Base-by-base conservation (phyloP, 2,888 invertebrate genomes). In the Trissoscelio sp. region DNA sequence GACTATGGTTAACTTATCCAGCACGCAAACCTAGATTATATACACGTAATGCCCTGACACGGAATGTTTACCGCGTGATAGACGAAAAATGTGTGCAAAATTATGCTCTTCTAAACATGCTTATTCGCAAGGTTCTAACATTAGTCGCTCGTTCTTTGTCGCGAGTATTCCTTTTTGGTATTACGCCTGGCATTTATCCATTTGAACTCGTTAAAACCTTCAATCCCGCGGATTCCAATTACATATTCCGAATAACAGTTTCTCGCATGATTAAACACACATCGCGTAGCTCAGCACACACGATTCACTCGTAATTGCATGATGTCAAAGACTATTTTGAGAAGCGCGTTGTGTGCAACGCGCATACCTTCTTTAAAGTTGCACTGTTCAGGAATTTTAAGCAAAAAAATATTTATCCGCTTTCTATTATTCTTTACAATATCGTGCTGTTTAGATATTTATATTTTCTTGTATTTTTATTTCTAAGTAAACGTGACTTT, bases 311-410 rank as follows among this genome's bases (percentile, higher is more conserved):
- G 24, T 70, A 70, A 70, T 46, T 57, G 69, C 34, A 69, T 69
- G 69, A 69, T 70, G 58, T 58, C 58, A 37, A 70, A 70, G 37
- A 57, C 48, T 70, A 58, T 70, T 70, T 70, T 22, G 37, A 48
- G 70, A 58, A 28, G 18, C 55, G 42, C 42, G 66, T 18, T 24
- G 53, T 53, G 37, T 42, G 66, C 31, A 53, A 16, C 5, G 53
- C 24, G 9, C 39, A 42, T 53, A 53, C 42, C 28, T 39, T 22
- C 22, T 51, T 14, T 12, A 60, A 44, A 12, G 14, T 28, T 62
- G 4, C 3, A 18, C 46, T 12, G 48, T 48, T 42, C 14, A 14
- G 14, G 14, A 42, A 42, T 42, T 12, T 14, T 14, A 42, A 42
- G 37, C 9, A n/a, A 1, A 37, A 28, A 31, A 9, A 31, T 2